phyloP scores from a whole-genome alignment of 1,140 invertebrate species.

The Drosophila pseudoananassae region DNA sequence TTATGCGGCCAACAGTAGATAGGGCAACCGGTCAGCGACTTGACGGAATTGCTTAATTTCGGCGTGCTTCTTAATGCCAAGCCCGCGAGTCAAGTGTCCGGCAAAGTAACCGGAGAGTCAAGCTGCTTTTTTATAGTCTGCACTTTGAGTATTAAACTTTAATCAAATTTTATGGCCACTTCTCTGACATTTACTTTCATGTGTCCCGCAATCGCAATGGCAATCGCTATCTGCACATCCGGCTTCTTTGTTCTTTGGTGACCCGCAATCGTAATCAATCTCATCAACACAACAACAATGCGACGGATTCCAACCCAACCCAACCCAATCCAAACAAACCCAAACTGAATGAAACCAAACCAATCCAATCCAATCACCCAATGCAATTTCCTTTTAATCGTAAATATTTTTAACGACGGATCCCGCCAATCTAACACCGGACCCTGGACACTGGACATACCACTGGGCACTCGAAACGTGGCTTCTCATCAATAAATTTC shows the following conservation, averaged over 20 bases:
- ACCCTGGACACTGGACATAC: conserved; percentile 19
- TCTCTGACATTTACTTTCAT: conserved; percentile 69
- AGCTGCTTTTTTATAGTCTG: conserved; percentile 49
- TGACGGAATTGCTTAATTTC: background rate
- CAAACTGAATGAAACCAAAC: conserved; percentile 19
- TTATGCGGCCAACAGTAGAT: background rate
- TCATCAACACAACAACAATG: conserved; percentile 72
- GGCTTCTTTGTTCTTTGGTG: conserved; percentile 29
- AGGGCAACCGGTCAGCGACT: conserved; percentile 1
- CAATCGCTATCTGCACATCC: conserved; percentile 35
- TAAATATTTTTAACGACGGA: conserved; percentile 81
- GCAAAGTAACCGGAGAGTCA: conserved; percentile 8
- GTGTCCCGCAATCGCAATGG: conserved; percentile 47
- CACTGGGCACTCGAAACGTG: conserved; percentile 37
- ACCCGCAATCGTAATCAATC: conserved; percentile 77
- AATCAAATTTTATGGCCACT: conserved; percentile 77
- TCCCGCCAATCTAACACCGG: conserved; percentile 67
- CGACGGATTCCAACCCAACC: conserved; percentile 17
- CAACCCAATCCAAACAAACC: conserved; percentile 29
- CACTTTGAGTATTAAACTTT: conserved; percentile 70
- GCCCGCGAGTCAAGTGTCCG: conserved; percentile 24
- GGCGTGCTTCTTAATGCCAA: conserved; percentile 18
- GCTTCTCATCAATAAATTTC: conserved; percentile 76
- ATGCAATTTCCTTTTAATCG: conserved; percentile 82
- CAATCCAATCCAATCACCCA: conserved; percentile 79